Evolutionary conservation across 2,113 vertebrate species (phyloP), one percentile per base, ranked within the genome.

Genomic region (Equus przewalskii): DNA sequence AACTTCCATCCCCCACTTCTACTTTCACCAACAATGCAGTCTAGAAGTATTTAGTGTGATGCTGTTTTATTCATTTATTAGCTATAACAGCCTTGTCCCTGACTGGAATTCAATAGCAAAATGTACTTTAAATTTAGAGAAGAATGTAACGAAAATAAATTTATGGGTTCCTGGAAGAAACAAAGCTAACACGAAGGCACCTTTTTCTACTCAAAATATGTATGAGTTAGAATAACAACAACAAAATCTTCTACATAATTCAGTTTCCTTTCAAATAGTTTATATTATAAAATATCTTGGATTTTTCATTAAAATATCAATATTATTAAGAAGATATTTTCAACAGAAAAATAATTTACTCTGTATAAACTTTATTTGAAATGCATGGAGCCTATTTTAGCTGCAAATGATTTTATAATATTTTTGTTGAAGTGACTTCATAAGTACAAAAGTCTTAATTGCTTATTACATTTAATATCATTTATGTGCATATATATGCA

Each of bases 141-240:
- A 98, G 94, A 98, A 98, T 96, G 80, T 70, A 96, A 0, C 90
- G n/a, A 98, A 98, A 98, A 98, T 98, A 98, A 98, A 94, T 82
- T 87, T 30, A 13, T 2, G 60, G 95, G 21, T 46, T 85, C 76
- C 79, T 89, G 70, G 26, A 21, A 5, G 41, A 97, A 97, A 96
- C 15, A 81, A 84, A 93, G 33, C 24, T 80, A 90, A 96, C 96
- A 98, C 19, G 21, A 93, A 80, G 46, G 11, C 6, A 91, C 62
- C 4, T 84, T 58, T 76, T 58, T 62, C 9, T 91, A 86, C 8
- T 86, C 49, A 82, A 93, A 92, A 85, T 4, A 73, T 44, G 41
- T 49, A 70, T 65, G n/a, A 96, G 13, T 72, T 91, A 85, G 72
- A 91, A 91, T 26, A 75, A 85, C 21, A 76, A 94, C 0, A 65